These are phyloP conservation scores for Anoura caudifer DNA, from an alignment of 2,113 vertebrate species.

Conservation along the genomic window DNA sequence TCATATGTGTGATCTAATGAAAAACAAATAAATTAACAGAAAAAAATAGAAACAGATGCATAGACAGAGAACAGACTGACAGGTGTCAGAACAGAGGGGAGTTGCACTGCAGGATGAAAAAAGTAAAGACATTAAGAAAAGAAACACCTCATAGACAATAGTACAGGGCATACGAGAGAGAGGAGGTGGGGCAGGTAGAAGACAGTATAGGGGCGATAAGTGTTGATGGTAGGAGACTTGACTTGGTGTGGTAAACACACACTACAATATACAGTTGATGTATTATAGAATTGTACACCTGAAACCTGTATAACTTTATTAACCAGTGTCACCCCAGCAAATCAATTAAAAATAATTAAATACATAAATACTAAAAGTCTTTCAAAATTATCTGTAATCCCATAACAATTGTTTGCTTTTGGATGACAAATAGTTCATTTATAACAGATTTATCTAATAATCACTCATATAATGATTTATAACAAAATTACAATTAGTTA, in stretches of 20 bases:
- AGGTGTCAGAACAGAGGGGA: background rate
- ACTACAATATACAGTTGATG: background rate
- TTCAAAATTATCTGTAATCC: background rate
- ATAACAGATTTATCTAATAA: background rate
- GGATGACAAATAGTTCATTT: background rate
- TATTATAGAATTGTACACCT: background rate
- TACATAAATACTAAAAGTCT: background rate
- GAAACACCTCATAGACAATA: background rate
- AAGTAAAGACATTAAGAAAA: background rate
- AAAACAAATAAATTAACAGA: background rate
- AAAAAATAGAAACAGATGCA: background rate
- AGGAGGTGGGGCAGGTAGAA: background rate
- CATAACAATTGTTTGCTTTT: background rate
- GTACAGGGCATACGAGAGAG: background rate
- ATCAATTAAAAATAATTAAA: background rate
- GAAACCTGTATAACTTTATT: background rate
- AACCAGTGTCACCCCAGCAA: background rate
- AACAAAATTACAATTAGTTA: background rate
- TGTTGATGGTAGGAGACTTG: background rate
- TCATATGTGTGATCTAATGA: background rate
- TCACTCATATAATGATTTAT: background rate
- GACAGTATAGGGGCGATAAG: background rate
- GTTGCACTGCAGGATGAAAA: background rate
- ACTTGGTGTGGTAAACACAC: background rate
- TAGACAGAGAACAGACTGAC: background rate